These are phyloP conservation scores for Engraulis encrasicolus DNA, from an alignment of 2,113 vertebrate species.

Conservation along the genomic window DNA sequence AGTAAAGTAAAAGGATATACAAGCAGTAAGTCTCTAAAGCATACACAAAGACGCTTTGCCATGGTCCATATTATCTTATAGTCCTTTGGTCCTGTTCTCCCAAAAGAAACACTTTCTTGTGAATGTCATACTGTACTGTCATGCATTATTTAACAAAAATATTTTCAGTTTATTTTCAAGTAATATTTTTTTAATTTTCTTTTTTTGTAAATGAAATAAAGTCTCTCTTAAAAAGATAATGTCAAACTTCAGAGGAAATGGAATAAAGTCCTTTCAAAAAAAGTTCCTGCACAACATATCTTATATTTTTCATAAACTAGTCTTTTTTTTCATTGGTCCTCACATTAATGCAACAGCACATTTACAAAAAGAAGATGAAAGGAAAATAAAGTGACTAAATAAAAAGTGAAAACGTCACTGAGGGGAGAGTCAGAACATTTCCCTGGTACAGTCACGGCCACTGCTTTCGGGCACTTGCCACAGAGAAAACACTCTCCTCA, in stretches of 20 bases:
- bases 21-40: constrained; percentile 59
- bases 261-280: constrained; percentile 75
- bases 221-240: constrained; percentile 75
- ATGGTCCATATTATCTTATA: constrained; percentile 70
- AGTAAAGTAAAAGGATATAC: constrained; percentile 81
- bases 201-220: constrained; percentile 79
- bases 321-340: constrained; percentile 78
- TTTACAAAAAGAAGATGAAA: constrained; percentile 74
- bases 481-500: constrained; percentile 52
- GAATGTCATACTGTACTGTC: constrained; percentile 77
- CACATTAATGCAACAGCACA: constrained; percentile 82
- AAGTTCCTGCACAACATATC: constrained; percentile 73
- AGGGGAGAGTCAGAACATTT: constrained; percentile 63
- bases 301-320: constrained; percentile 79
- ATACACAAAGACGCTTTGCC: constrained; percentile 69
- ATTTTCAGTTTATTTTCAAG: constrained; percentile 81
- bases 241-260: constrained; percentile 75
- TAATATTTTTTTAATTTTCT: constrained; percentile 73
- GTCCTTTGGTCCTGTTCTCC: constrained; percentile 66
- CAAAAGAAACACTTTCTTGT: constrained; percentile 60
- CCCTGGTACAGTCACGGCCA: constrained; percentile 75
- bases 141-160: constrained; percentile 71
- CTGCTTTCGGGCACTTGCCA: constrained; percentile 61
- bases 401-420: constrained; percentile 77
- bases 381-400: constrained; percentile 83